Evolutionary conservation across 2,888 invertebrate species (phyloP).

Genomic region (Caenorhabditis virilis): DNA sequence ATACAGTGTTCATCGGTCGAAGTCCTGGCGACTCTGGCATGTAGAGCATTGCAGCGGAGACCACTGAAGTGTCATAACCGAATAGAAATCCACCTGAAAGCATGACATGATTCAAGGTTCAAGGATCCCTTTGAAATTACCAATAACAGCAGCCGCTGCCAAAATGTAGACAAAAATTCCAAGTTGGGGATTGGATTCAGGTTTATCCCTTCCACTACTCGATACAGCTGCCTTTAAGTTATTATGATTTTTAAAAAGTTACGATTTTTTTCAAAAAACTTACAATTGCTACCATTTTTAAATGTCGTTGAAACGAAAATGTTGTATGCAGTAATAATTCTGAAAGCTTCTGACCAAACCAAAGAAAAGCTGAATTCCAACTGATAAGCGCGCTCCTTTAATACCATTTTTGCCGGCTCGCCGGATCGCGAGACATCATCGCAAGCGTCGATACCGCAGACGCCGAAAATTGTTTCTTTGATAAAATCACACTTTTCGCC

Average conservation of each 20-base stretch:
- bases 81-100: slow-evolving; percentile 69
- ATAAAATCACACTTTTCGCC: background rate
- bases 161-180: slow-evolving; percentile 54
- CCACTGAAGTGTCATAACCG: slow-evolving; percentile 75
- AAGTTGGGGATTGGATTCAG: slow-evolving; percentile 41
- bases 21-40: slow-evolving; percentile 51
- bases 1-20: slow-evolving; percentile 51
- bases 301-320: background rate
- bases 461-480: background rate
- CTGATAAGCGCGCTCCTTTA: background rate
- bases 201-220: slow-evolving; percentile 41
- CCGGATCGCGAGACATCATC: background rate
- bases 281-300: slow-evolving; percentile 30
- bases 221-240: slow-evolving; percentile 23
- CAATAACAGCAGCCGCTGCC: slow-evolving; percentile 25
- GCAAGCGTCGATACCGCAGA: background rate
- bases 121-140: too few relatives aligned
- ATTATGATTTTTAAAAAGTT: too few relatives aligned
- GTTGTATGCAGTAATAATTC: background rate
- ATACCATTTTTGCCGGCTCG: background rate
- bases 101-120: slow-evolving; percentile 60
- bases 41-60: slow-evolving; percentile 69
- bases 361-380: background rate
- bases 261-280: slow-evolving; percentile 5
- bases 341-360: background rate